phyloP scores from a whole-genome alignment of 2,113 vertebrate species.

The Coracopsis vasa region DNA sequence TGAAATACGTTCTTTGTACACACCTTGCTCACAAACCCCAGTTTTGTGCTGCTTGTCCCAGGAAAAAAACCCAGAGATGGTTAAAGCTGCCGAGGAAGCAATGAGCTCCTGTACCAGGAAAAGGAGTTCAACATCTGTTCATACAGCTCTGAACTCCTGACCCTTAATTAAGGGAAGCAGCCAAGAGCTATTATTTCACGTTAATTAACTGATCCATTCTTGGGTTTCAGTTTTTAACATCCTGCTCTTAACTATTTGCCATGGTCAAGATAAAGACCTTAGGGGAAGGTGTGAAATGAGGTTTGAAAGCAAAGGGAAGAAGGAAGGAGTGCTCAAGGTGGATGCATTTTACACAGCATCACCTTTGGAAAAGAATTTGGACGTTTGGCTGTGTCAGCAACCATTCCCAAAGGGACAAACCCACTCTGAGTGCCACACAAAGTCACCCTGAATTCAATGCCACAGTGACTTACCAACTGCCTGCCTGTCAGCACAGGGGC shows the following conservation, averaged over 20 bases:
- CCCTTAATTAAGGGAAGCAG: neutral
- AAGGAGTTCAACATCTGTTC: neutral
- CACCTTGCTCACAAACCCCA: neutral
- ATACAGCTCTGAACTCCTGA: neutral
- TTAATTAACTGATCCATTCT: neutral
- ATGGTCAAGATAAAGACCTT: neutral
- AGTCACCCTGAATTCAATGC: neutral
- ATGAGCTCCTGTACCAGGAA: neutral
- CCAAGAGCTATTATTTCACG: neutral
- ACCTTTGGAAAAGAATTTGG: neutral
- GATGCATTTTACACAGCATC: neutral
- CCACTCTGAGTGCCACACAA: accelerated
- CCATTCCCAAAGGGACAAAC: neutral
- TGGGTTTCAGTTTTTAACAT: neutral
- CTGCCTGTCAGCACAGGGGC: accelerated
- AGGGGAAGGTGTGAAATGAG: neutral
- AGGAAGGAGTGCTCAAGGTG: neutral
- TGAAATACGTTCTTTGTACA: neutral
- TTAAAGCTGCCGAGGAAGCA: neutral
- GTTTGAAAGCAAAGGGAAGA: neutral
- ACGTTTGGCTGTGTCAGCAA: neutral
- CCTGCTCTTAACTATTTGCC: neutral
- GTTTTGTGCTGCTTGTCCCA: no score
- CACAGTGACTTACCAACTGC: accelerated
- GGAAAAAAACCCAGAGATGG: neutral